Percentiles rank a stretch among this genome's conserved stretches.
Evolutionary conservation across 2,888 invertebrate species (phyloP).

Genomic region (Caradrina kadenii): DNA sequence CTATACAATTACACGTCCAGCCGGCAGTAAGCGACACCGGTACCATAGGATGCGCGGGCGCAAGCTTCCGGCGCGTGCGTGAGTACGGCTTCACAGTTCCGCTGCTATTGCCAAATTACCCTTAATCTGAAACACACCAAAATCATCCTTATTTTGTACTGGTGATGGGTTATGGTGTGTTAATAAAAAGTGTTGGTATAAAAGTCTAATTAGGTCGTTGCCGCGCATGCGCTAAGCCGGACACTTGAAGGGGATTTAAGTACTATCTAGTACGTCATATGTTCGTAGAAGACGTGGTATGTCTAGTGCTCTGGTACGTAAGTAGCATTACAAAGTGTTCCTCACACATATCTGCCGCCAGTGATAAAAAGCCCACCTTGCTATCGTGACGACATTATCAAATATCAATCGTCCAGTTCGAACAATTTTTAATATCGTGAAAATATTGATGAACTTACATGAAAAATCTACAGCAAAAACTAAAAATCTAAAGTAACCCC

Average conservation of each 20-base stretch:
- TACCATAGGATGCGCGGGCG: conserved; percentile 83
- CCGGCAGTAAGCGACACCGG: conserved; percentile 81
- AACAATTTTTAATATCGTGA: too few species aligned
- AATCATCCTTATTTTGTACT: conserved; percentile 7
- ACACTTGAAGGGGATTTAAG: conserved; percentile 69
- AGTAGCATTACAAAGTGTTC: conserved; percentile 1
- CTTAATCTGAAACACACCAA: not conserved
- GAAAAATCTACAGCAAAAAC: too few species aligned
- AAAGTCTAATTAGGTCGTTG: conserved; percentile 59
- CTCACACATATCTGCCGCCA: not conserved
- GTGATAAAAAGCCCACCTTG: too few species aligned
- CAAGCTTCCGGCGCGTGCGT: conserved; percentile 87
- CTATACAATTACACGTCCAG: conserved; percentile 77
- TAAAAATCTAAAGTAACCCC: too few species aligned
- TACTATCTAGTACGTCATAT: conserved; percentile 58
- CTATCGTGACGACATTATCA: too few species aligned
- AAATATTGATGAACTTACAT: too few species aligned
- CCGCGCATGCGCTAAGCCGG: conserved; percentile 70
- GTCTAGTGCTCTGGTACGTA: conserved; percentile 26
- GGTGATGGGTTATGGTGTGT: not conserved
- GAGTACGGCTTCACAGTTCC: conserved; percentile 89
- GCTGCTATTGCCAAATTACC: conserved; percentile 60
- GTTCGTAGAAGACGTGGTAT: conserved; percentile 36
- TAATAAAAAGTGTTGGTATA: conserved; percentile 3
- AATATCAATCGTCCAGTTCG: too few species aligned